Evolutionary conservation across 2,113 vertebrate genomes (phyloP).

Genomic region (Chloropsis cyanopogon): DNA sequence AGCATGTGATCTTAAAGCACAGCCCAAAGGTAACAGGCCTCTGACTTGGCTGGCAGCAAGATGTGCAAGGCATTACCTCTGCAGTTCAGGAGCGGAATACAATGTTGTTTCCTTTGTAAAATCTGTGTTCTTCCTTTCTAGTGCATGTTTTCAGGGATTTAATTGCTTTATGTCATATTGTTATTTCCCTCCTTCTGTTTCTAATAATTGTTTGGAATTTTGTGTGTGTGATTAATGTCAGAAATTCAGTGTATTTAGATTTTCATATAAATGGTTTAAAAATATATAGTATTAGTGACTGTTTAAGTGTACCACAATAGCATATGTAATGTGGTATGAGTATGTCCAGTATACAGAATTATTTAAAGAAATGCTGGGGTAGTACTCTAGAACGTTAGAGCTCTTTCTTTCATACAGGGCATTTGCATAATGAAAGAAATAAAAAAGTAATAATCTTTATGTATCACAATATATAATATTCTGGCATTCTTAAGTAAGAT

Average conservation of each 20-base stretch:
- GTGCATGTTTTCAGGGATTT: not conserved
- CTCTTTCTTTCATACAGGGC: not conserved
- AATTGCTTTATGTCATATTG: not conserved
- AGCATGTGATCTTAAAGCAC: not conserved
- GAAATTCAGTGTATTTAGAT: not conserved
- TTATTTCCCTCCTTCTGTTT: not conserved
- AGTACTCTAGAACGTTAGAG: not conserved
- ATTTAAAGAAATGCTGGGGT: not conserved
- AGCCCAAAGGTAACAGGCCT: not conserved
- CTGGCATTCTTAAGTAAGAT: not conserved
- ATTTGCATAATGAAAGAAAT: not conserved
- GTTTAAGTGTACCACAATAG: not conserved
- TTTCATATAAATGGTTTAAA: not conserved
- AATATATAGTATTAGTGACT: not conserved
- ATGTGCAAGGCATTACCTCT: constrained; percentile 10
- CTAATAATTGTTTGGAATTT: not conserved
- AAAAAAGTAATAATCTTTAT: not conserved
- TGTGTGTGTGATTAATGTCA: not conserved
- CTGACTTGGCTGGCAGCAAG: not conserved
- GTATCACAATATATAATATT: not conserved
- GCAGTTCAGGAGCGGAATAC: not conserved
- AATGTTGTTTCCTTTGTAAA: not conserved
- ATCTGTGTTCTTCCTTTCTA: not conserved
- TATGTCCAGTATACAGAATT: not conserved
- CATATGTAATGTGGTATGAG: not conserved